Base-by-base conservation (phyloP, 2,888 invertebrate species). In the Carterocephalus palaemon region DNA sequence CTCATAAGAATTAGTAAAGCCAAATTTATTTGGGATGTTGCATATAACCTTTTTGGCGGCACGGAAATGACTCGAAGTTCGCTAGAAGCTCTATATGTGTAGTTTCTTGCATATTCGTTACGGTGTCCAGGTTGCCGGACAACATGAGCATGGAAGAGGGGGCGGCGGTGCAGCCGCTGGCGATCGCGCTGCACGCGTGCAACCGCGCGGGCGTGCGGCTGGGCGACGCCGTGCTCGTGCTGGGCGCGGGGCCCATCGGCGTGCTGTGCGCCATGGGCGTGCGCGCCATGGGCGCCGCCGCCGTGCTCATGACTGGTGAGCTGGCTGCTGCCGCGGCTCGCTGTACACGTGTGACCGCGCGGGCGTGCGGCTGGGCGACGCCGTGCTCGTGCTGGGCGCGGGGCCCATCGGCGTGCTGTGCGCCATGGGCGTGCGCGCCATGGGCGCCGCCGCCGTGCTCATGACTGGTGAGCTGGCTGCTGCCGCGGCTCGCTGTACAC, bases 131-230 rank as follows among this genome's bases (percentile, higher is more conserved):
- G 68, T 85, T 98, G 34, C 98, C 98, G 1, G 93, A 95, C 47
- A 90, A 96, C 68, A 90, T 99, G 22, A 90, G 89, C 2, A 89
- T 96, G 79, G 98, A 97, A 68, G 98, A 98, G 79, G 98, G 95
- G 1, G 98, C 98, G 0, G 83, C 98, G 0, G 83, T 98, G 41
- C 98, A 99, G 69, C 98, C 98, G 0, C 77, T 99, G 0, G 94
- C 97, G 0, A 97, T 98, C 2, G 98, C 94, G 1, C 94, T 98
- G 0, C 97, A 98, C 77, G 96, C 97, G 15, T 98, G 97, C 65
- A 90, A 91, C 54, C 90, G 96, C 46, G 97, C 93, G 1, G 89
- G 90, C 9, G 88, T 99, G 20, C 84, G 83, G 4, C 81, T 95
- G 1, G 95, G 93, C 0, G 89, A 90, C 6, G 88, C 86, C 3